Evolutionary conservation across 2,888 invertebrate species (phyloP).

Genomic region (Scelioninae gen. 2): DNA sequence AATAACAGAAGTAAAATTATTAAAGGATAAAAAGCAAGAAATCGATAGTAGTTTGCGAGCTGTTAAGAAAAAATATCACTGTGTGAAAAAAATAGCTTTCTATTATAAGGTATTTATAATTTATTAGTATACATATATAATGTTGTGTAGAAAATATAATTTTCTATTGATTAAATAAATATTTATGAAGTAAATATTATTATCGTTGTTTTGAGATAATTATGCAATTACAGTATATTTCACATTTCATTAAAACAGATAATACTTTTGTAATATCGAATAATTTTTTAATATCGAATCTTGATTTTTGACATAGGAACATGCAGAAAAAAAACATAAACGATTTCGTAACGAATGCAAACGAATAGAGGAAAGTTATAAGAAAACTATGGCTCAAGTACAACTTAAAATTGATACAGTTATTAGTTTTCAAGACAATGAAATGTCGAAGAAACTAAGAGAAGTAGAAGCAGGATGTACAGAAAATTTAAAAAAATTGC

Average conservation of each 20-base stretch:
- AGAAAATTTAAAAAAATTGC: constrained; percentile 70
- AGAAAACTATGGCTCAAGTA: constrained; percentile 77
- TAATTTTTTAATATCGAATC: too few species aligned
- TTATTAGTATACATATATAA: too few species aligned
- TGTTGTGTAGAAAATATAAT: too few species aligned
- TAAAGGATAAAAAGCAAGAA: constrained; percentile 70
- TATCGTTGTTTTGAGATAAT: too few species aligned
- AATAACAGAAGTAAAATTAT: constrained; percentile 75
- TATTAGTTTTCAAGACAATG: constrained; percentile 76
- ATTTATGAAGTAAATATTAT: too few species aligned
- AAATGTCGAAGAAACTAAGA: constrained; percentile 70
- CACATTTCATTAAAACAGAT: too few species aligned
- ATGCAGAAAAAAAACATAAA: constrained; percentile 80
- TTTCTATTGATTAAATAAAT: too few species aligned
- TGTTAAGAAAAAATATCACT: constrained; percentile 79
- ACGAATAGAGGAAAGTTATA: constrained; percentile 80
- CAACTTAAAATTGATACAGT: constrained; percentile 77
- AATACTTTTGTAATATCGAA: too few species aligned
- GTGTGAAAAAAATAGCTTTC: constrained; percentile 79
- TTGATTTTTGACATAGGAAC: constrained; percentile 76
- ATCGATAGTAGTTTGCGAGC: constrained; percentile 64
- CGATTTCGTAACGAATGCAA: constrained; percentile 80
- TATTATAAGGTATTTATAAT: constrained; percentile 79
- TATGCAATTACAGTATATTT: too few species aligned
- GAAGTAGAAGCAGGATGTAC: constrained; percentile 67